Percentiles rank a stretch among this genome's conserved stretches.
Conservation (phyloP, 2,113 vertebrate genomes). For the Clarias batrachus region DNA sequence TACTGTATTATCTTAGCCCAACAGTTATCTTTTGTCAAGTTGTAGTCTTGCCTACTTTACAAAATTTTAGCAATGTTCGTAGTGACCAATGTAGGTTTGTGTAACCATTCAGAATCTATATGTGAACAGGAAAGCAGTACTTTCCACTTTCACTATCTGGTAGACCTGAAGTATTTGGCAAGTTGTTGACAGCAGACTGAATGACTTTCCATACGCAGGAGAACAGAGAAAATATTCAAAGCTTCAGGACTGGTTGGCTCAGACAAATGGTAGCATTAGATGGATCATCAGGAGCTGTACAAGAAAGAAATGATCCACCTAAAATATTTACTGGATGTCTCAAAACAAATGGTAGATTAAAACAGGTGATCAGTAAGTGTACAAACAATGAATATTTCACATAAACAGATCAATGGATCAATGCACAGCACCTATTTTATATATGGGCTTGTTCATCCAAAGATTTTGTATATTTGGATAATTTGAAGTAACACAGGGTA, state of each 20-base stretch:
- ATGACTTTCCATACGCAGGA: conserved; percentile 38
- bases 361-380: conserved; percentile 9
- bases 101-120: background rate
- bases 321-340: background rate
- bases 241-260: conserved; percentile 3
- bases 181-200: conserved; percentile 7
- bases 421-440: conserved; percentile 41
- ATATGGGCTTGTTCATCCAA: background rate
- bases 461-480: conserved; percentile 23
- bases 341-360: conserved; percentile 12
- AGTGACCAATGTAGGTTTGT: background rate
- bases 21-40: background rate
- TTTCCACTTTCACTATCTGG: conserved; percentile 42
- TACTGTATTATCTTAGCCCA: background rate
- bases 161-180: conserved; percentile 36
- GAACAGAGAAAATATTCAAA: conserved; percentile 33
- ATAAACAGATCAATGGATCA: background rate
- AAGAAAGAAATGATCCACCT: background rate
- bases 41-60: background rate
- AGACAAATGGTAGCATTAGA: conserved; percentile 10
- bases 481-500: conserved; percentile 34
- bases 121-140: background rate
- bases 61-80: background rate
- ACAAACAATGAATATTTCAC: background rate
- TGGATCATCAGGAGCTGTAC: conserved; percentile 9